Evolutionary conservation across 2,113 vertebrate genomes (phyloP), one percentile per base, ranked within the genome.

Genomic region (Maccullochella peelii): DNA sequence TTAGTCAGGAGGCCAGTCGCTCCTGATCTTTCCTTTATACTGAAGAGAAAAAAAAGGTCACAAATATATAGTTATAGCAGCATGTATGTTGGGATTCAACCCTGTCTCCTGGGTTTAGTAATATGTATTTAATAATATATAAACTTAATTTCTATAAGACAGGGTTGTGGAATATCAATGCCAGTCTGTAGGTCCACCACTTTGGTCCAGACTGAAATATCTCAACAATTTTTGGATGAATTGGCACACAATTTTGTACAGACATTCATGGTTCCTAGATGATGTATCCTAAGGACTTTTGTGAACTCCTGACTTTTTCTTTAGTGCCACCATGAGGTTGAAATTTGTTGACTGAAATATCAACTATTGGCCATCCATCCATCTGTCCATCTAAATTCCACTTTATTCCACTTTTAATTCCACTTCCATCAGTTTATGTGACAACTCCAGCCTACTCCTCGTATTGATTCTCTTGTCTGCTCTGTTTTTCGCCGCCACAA

Each of bases 391-490:
- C 7, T 50, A n/a, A 47, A 11, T 23, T 61, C 20, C 15, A 4
- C n/a, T 75, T 75, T 57, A n/a, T 42, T 42, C 36, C 9, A 65
- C 15, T 54, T n/a, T n/a, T n/a, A n/a, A n/a, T n/a, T n/a, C n/a
- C n/a, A n/a, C n/a, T n/a, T n/a, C n/a, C n/a, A n/a, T n/a, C n/a
- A n/a, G 18, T 59, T 72, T 33, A 3, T 33, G 33, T 33, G 3
- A 33, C 33, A 33, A 9, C 40, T 40, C 40, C 40, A 40, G 40
- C 40, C 2, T 9, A 40, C 40, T 9, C 40, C 40, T 40, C 9
- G 40, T 40, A 40, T 10, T 40, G 8, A 40, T 40, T 40, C 40
- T 40, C 40, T 40, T 40, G 40, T 40, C 40, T 40, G 40, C 40
- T 40, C 40, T 40, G 8, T 33, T 33, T 40, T 8, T 8, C 40